Conservation (phyloP, 2,888 invertebrate genomes). For the Salpingus planirostris region DNA sequence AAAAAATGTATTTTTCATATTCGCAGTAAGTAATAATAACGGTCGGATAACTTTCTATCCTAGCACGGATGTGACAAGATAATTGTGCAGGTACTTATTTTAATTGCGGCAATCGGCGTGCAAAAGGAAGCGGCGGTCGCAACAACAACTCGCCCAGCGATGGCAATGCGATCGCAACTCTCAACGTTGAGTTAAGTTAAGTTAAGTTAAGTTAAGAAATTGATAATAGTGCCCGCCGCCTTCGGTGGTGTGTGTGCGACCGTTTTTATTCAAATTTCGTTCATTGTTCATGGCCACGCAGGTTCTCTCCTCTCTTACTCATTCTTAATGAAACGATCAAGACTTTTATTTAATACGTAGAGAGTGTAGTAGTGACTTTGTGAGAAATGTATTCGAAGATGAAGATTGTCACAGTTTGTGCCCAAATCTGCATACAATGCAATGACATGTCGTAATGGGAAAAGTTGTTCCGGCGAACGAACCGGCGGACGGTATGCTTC, state of each 20-base stretch:
- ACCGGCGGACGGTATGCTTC: conserved; percentile 36
- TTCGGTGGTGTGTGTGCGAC: no score
- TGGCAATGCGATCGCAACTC: no score
- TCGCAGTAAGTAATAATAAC: conserved; percentile 21
- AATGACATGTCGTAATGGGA: conserved; percentile 44
- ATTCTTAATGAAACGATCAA: conserved; percentile 12
- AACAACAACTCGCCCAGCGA: no score
- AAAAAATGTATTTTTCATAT: conserved; percentile 23
- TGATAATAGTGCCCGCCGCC: no score
- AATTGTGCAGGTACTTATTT: conserved; percentile 12
- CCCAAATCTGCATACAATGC: conserved; percentile 43
- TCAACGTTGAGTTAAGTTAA: no score
- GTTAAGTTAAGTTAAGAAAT: no score
- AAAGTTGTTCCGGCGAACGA: conserved; percentile 36
- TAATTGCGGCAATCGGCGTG: conserved; percentile 11
- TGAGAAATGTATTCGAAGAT: conserved; percentile 28
- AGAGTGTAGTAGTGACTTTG: conserved; percentile 14
- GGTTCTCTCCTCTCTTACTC: no score
- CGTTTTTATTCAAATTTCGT: no score
- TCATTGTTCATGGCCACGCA: no score
- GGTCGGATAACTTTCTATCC: conserved; percentile 21
- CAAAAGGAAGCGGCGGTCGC: background rate
- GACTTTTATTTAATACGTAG: conserved; percentile 11
- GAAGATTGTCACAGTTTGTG: conserved; percentile 43
- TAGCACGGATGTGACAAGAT: conserved; percentile 13